These are phyloP conservation scores for Blastomussa wellsi DNA, from an alignment of 92 coral and sea anemone species.

Conservation along the genomic window DNA sequence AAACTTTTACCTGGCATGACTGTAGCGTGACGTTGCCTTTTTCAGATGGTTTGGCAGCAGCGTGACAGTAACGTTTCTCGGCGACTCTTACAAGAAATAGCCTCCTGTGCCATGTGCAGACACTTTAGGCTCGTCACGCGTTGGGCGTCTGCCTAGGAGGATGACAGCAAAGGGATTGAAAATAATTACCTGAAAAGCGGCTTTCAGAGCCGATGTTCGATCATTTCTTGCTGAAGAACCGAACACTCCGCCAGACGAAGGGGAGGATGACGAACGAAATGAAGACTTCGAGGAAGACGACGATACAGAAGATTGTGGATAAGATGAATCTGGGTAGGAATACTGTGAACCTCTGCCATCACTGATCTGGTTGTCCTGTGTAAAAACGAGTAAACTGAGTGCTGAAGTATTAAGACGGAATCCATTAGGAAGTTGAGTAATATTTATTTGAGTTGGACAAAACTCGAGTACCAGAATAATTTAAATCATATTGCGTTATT, in stretches of 20 bases:
- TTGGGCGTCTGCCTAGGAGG: not conserved
- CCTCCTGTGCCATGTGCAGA: no score
- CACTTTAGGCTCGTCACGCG: no score
- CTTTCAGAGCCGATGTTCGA: conserved; percentile 88
- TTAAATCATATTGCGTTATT: no score
- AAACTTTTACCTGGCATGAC: not conserved
- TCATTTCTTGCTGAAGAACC: conserved; percentile 74
- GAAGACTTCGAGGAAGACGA: conserved; percentile 33
- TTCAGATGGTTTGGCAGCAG: no score
- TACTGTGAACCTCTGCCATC: conserved; percentile 11
- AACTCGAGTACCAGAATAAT: no score
- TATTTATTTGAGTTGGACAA: no score
- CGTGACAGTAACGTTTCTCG: no score
- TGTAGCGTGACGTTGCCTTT: no score
- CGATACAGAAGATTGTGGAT: conserved; percentile 59
- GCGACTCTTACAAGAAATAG: no score
- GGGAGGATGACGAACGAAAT: conserved; percentile 12
- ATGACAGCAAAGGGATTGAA: not conserved
- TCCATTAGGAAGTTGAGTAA: no score
- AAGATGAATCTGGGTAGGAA: conserved; percentile 38
- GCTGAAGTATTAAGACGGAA: no score
- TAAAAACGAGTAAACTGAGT: not conserved
- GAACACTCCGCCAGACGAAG: conserved; percentile 60
- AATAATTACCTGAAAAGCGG: conserved; percentile 82
- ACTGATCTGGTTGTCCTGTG: conserved; percentile 24